phyloP scores from a whole-genome alignment of 1,140 invertebrate genomes.

The Camponotus floridanus region DNA sequence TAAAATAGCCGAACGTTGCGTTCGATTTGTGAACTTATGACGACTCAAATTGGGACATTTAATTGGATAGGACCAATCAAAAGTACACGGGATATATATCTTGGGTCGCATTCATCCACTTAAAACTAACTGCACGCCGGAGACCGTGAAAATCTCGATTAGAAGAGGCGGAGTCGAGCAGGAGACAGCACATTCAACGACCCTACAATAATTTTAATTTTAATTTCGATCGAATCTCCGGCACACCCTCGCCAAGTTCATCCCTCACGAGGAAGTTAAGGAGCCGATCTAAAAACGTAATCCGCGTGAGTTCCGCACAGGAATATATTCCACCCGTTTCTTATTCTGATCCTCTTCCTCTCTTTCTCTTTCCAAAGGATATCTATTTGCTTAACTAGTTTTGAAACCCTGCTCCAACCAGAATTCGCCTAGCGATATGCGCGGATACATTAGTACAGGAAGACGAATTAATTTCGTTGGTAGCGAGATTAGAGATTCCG shows the following conservation, averaged over 20 bases:
- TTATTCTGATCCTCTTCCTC: slow-evolving; percentile 39
- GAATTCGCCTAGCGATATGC: slow-evolving; percentile 72
- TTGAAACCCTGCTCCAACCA: slow-evolving; percentile 66
- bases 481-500: slow-evolving; percentile 71
- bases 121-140: slow-evolving; percentile 79
- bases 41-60: slow-evolving; percentile 70
- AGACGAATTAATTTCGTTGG: slow-evolving; percentile 83
- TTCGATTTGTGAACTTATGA: slow-evolving; percentile 58
- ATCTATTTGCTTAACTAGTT: slow-evolving; percentile 83
- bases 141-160: slow-evolving; percentile 77
- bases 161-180: slow-evolving; percentile 60
- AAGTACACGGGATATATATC: slow-evolving; percentile 72
- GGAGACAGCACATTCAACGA: slow-evolving; percentile 51
- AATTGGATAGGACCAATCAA: slow-evolving; percentile 75
- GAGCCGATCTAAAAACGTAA: slow-evolving; percentile 75
- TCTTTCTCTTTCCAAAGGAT: slow-evolving; percentile 56
- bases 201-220: slow-evolving; percentile 82
- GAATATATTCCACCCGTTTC: slow-evolving; percentile 34
- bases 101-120: slow-evolving; percentile 76
- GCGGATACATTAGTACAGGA: slow-evolving; percentile 75
- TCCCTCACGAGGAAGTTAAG: slow-evolving; percentile 66
- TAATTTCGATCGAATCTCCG: slow-evolving; percentile 79
- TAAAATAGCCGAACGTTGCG: slow-evolving; percentile 14
- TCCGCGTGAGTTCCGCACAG: slow-evolving; percentile 40
- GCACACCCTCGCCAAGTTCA: slow-evolving; percentile 31